Conservation (phyloP, 1,140 invertebrate species). For the Chlorops oryzae region DNA sequence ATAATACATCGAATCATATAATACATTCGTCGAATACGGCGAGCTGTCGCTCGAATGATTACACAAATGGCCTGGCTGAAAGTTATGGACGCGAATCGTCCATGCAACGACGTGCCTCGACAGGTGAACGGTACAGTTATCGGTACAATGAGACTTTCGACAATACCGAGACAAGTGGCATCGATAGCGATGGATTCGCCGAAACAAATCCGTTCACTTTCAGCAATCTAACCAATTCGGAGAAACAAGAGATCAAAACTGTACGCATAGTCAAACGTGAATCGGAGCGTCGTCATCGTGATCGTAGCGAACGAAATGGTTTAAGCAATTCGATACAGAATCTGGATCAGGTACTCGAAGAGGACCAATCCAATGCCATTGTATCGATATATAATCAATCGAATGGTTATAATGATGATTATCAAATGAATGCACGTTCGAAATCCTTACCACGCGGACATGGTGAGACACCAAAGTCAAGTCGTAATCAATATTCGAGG, state of each 20-base stretch:
- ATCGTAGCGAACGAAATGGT: conserved; percentile 53
- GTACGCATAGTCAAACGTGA: conserved; percentile 89
- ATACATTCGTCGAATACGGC: conserved; percentile 13
- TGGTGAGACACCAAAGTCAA: conserved; percentile 33
- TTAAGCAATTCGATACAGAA: conserved; percentile 43
- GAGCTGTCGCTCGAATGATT: conserved; percentile 33
- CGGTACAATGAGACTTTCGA: conserved; percentile 42
- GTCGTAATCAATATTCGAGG: conserved; percentile 3
- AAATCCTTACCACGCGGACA: conserved; percentile 41
- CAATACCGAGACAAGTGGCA: conserved; percentile 37
- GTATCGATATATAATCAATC: conserved; percentile 23
- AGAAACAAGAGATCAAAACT: conserved; percentile 84
- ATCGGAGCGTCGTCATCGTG: conserved; percentile 74
- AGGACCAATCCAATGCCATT: conserved; percentile 40
- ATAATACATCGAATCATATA: conserved; percentile 10
- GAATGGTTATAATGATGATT: conserved; percentile 23
- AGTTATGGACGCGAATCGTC: conserved; percentile 7
- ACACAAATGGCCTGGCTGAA: conserved; percentile 21
- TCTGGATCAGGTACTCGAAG: conserved; percentile 55
- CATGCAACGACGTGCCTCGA: neutral
- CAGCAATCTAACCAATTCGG: conserved; percentile 69
- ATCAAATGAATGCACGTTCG: conserved; percentile 33
- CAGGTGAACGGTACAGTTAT: neutral
- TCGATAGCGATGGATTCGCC: conserved; percentile 51
- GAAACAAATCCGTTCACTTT: conserved; percentile 55